Base-by-base conservation (phyloP, 1,140 invertebrate species). In the Microvelia longipes region DNA sequence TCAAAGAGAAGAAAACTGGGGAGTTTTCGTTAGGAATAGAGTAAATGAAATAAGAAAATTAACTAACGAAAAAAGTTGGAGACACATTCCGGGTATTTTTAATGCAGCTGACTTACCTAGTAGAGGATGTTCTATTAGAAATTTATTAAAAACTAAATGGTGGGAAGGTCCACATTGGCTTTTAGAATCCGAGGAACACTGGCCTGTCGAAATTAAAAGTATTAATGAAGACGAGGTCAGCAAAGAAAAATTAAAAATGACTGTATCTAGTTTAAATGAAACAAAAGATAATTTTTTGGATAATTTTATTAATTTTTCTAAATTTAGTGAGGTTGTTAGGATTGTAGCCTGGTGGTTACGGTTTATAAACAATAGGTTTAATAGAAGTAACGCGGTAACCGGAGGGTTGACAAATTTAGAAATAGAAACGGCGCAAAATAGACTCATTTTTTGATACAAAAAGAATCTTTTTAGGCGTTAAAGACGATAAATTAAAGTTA, bases 131-230 rank as follows among this genome's bases (percentile, higher is more conserved):
- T 29, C 69, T 11, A 65, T 75, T 2, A 74, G 73, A 70, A 19
- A 70, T 25, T 73, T 81, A 19, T 25, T 77, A 11, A 71, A 78
- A 28, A 75, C 75, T 13, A 73, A 73, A 72, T 82, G 79, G 79
- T 78, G 76, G 76, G 76, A 80, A 71, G 77, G 80, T 19, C 78
- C 80, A 5, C 35, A 67, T 0, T 80, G 77, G 78, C 69, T 80
- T 35, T 66, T 71, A 50, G 11, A 1, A 24, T 29, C 67, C n/a
- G 24, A 25, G 24, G 28, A 19, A 27, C 30, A 72, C 24, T 70
- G 69, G 69, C 69, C 69, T 2, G 29, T 26, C 26, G 50, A n/a
- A 64, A n/a, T 5, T 13, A n/a, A 25, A 14, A n/a, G 65, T 27
- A 13, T 28, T 2, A 63, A 69, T 35, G 63, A 71, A 35, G 71